These are phyloP conservation scores for Falco naumanni DNA, from an alignment of 2,797 vertebrate species.

Conservation along the genomic window DNA sequence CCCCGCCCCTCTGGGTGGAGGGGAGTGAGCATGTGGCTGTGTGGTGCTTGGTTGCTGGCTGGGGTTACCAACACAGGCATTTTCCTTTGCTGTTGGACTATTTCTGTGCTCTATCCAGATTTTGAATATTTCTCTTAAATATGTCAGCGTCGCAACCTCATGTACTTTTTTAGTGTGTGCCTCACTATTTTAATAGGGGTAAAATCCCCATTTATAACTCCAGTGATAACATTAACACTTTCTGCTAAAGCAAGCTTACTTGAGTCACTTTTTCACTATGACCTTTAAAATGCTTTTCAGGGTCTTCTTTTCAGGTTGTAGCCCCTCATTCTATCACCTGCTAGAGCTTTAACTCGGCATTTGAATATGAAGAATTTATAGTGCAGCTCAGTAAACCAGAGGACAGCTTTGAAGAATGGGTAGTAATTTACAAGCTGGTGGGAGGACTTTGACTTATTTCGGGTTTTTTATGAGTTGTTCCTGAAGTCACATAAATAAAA, in stretches of 20 bases:
- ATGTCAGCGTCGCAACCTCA: not conserved
- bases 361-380: slow-evolving; percentile 12
- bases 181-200: not conserved
- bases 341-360: not conserved
- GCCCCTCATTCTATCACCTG: not conserved
- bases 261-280: not conserved
- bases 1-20: too few relatives aligned
- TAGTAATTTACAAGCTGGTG: slow-evolving; percentile 10
- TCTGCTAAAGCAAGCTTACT: not conserved
- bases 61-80: too few relatives aligned
- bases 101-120: not conserved
- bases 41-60: too few relatives aligned
- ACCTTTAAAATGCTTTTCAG: slow-evolving; percentile 11
- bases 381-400: slow-evolving; percentile 4
- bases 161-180: not conserved
- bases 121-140: not conserved
- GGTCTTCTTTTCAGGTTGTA: not conserved
- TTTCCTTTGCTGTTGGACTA: not conserved
- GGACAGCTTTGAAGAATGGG: slow-evolving; percentile 13
- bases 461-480: slow-evolving; percentile 14
- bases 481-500: slow-evolving; percentile 11
- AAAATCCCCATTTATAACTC: not conserved
- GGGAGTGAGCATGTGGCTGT: too few relatives aligned
- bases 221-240: not conserved
- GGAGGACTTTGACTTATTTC: slow-evolving; percentile 2